These are phyloP conservation scores for Pollimyrus isidori DNA, from an alignment of 2,113 vertebrate genomes.

Conservation along the genomic window DNA sequence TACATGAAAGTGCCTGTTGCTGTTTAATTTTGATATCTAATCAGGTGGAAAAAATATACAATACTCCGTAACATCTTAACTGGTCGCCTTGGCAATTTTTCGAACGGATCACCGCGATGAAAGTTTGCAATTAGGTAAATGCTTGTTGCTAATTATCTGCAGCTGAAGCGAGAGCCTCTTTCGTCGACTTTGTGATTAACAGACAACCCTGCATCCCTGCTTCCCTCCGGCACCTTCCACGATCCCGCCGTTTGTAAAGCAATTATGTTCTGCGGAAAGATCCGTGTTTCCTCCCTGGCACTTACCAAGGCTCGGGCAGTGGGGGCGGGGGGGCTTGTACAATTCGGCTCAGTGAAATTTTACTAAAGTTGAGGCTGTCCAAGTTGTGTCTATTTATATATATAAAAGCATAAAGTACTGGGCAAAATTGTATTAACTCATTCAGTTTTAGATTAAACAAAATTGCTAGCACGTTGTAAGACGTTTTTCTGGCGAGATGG, in stretches of 20 bases:
- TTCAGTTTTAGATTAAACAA: neutral
- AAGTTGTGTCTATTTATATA: neutral
- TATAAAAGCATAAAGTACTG: neutral
- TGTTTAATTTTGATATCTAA: slow-evolving; percentile 88
- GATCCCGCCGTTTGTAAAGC: slow-evolving; percentile 20
- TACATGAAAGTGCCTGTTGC: slow-evolving; percentile 76
- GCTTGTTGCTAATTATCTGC: slow-evolving; percentile 99
- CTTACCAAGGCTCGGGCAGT: neutral
- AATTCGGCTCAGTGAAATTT: neutral
- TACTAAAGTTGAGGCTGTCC: neutral
- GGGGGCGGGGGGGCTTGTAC: neutral
- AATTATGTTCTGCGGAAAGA: neutral
- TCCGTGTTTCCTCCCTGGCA: neutral
- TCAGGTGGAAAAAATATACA: slow-evolving; percentile 88
- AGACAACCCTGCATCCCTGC: slow-evolving; percentile 21
- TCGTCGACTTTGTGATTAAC: slow-evolving; percentile 49
- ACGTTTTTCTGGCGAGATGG: neutral
- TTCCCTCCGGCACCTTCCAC: slow-evolving; percentile 44
- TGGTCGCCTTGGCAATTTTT: slow-evolving; percentile 93
- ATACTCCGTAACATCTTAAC: slow-evolving; percentile 85
- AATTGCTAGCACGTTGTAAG: neutral
- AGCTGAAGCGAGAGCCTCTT: slow-evolving; percentile 82
- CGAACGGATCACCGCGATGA: slow-evolving; percentile 98
- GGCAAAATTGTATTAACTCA: neutral
- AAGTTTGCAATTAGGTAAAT: slow-evolving; percentile 99